These are phyloP conservation scores for Euwallacea fornicatus DNA, from an alignment of 1,140 invertebrate genomes.

Conservation along the genomic window DNA sequence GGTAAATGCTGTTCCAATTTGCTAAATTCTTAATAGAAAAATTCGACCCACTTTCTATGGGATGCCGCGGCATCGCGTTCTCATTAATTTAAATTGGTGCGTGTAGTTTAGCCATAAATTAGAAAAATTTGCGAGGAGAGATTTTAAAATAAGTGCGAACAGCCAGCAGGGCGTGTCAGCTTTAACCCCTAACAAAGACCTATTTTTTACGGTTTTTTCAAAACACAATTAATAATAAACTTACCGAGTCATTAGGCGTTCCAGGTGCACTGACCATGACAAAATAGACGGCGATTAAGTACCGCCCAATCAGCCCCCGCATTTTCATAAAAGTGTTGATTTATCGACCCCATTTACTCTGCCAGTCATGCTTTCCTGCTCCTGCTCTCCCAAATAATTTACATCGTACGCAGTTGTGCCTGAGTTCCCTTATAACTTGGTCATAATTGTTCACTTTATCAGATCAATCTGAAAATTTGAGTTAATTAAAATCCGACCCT, in stretches of 20 bases:
- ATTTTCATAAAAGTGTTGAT: conserved; percentile 29
- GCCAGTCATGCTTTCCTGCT: conserved; percentile 19
- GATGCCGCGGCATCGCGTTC: conserved; percentile 5
- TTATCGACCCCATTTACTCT: conserved; percentile 28
- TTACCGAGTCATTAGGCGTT: no score
- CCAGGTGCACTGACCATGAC: conserved; percentile 25
- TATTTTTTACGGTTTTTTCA: no score
- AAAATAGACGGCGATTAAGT: conserved; percentile 25
- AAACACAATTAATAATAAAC: no score
- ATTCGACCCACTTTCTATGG: conserved; percentile 21
- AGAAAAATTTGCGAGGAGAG: neutral
- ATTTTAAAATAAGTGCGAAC: neutral
- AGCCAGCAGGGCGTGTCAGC: no score
- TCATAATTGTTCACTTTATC: no score
- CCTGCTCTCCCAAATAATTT: conserved; percentile 16
- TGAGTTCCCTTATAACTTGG: neutral
- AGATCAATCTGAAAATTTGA: neutral
- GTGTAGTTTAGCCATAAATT: neutral
- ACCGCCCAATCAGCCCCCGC: conserved; percentile 33
- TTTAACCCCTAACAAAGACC: no score
- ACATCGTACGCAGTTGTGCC: conserved; percentile 3
- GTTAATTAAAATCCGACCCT: neutral
- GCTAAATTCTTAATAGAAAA: conserved; percentile 27
- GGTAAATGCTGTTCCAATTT: conserved; percentile 18
- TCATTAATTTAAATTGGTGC: conserved; percentile 6